phyloP scores from a whole-genome alignment of 1,140 invertebrate genomes.

The Lordiphosa collinella region DNA sequence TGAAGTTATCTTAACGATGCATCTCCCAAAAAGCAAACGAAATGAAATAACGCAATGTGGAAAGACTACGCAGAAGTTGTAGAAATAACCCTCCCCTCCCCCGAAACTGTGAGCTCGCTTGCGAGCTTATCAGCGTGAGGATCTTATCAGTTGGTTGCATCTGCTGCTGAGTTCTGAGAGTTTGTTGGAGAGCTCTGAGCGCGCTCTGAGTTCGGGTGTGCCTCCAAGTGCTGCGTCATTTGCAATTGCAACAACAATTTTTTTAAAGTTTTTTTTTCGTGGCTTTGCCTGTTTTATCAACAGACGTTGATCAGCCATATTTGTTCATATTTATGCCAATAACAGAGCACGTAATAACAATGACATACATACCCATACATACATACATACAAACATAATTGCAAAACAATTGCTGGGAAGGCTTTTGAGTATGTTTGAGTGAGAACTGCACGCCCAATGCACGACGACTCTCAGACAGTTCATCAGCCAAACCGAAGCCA shows the following conservation, averaged over 20 bases:
- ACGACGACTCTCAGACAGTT: slow-evolving; percentile 26
- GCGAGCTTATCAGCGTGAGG: slow-evolving; percentile 68
- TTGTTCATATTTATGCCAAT: slow-evolving; percentile 70
- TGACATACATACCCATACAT: slow-evolving; percentile 45
- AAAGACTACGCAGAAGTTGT: slow-evolving; percentile 34
- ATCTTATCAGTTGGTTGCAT: slow-evolving; percentile 63
- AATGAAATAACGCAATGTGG: slow-evolving; percentile 58
- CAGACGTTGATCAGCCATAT: slow-evolving; percentile 65
- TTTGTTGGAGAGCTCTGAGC: background rate
- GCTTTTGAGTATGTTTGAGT: background rate
- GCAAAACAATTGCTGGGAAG: slow-evolving; percentile 55
- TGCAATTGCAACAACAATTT: slow-evolving; percentile 38
- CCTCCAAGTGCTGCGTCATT: slow-evolving; percentile 53
- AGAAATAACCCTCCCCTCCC: slow-evolving; percentile 34
- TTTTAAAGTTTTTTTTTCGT: slow-evolving; percentile 2
- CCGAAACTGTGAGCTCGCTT: background rate
- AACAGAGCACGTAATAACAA: slow-evolving; percentile 68
- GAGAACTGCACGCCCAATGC: background rate
- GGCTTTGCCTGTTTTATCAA: slow-evolving; percentile 44
- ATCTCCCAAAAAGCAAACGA: slow-evolving; percentile 66
- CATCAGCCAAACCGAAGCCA: slow-evolving; percentile 50
- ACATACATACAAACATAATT: slow-evolving; percentile 43
- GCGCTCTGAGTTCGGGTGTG: slow-evolving; percentile 29
- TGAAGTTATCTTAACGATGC: slow-evolving; percentile 70
- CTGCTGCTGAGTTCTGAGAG: slow-evolving; percentile 36